These are phyloP conservation scores for Caprella mutica DNA, from an alignment of 2,888 invertebrate species.

Conservation along the genomic window DNA sequence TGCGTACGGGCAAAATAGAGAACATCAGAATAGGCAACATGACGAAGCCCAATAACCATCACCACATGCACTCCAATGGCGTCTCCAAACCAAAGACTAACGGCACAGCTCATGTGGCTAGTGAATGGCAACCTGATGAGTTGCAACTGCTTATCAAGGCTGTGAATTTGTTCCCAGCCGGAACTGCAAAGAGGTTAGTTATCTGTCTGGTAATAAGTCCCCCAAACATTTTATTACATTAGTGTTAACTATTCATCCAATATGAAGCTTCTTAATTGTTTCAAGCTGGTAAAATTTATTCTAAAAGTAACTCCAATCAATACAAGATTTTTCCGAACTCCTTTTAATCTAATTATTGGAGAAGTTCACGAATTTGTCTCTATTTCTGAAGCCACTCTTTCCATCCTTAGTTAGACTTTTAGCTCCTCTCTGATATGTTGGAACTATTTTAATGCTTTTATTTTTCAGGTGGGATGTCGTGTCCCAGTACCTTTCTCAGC, in stretches of 20 bases:
- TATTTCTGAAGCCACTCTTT: too few relatives aligned
- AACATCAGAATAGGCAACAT: background rate
- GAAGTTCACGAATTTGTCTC: too few relatives aligned
- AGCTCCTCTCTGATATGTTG: background rate
- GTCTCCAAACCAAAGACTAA: conserved; percentile 40
- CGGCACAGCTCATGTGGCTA: conserved; percentile 42
- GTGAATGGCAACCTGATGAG: conserved; percentile 73
- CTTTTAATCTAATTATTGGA: too few relatives aligned
- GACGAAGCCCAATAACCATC: background rate
- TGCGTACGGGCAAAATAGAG: background rate
- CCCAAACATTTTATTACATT: too few relatives aligned
- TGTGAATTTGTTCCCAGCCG: conserved; percentile 94
- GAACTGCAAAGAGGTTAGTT: conserved; percentile 68
- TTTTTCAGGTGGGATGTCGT: conserved; percentile 71
- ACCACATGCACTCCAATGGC: conserved; percentile 38
- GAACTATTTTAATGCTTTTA: background rate
- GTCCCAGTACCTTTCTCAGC: conserved; percentile 86
- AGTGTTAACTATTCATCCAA: too few relatives aligned
- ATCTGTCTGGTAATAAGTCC: too few relatives aligned
- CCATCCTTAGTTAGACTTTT: background rate
- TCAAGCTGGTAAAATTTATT: too few relatives aligned
- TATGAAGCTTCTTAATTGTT: too few relatives aligned
- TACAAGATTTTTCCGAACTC: too few relatives aligned
- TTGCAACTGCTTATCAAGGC: conserved; percentile 87
- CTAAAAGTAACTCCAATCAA: too few relatives aligned